Base-by-base conservation (phyloP, 2,113 vertebrate genomes). In the Felis chaus region DNA sequence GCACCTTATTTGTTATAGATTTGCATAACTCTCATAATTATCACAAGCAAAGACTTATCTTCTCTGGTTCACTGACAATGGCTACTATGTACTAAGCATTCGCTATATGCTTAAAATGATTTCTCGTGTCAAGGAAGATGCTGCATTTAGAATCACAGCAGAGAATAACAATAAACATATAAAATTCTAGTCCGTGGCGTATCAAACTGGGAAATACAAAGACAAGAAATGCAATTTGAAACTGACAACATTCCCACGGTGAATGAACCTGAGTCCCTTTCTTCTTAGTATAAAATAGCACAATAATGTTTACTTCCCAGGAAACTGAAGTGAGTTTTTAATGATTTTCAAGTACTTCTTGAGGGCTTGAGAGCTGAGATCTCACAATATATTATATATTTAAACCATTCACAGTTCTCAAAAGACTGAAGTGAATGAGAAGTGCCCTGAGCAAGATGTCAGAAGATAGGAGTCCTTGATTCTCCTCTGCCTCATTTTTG, bases 301-400 rank as follows among this genome's bases (percentile, higher is more conserved):
- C 71, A 95, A 89, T 89, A 92, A 91, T 82, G 81, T 83, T 98
- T 97, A 82, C 65, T 53, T 92, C 96, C 91, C 45, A 57, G 66
- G 65, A 94, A 96, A 94, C 31, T 29, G 25, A 97, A 96, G 94
- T 95, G 81, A 95, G 93, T 85, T 96, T 94, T 94, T 94, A 97
- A 93, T 89, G 93, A 96, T 96, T 86, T 93, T 92, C 78, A 95
- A 97, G 92, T 82, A 94, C n/a, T 97, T 98, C 92, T 92, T 87
- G 55, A 96, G 25, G 82, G 69, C 25, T 86, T 96, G 15, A 91
- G 73, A 5, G 84, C 61, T 80, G 65, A 94, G 63, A 94, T 91
- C 95, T 97, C 83, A 94, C 74, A 73, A 83, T 84, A 55, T 48
- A 93, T 97, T 83, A 89, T 86, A 73, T 87, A 93, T 86, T 96